A percentile compares a stretch with the other conserved stretches of the same genome.
Evolutionary conservation across 2,888 invertebrate genomes (phyloP).

Genomic region (Tipula confusa): DNA sequence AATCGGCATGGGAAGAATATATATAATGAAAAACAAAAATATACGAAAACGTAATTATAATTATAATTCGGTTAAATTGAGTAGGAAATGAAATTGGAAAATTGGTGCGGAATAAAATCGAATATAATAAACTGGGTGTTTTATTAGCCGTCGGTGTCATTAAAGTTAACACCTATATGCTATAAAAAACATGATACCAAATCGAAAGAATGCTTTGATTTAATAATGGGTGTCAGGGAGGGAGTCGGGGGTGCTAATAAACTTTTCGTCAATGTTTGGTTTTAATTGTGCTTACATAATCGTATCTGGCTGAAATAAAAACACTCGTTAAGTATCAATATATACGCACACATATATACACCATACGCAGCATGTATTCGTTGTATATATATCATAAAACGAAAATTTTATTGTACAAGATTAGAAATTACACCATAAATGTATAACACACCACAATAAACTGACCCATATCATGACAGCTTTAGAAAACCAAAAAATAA

Average conservation of each 20-base stretch:
- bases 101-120: not conserved
- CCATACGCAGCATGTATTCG: not conserved
- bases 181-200: not conserved
- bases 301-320: not conserved
- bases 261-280: not conserved
- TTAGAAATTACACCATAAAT: not conserved
- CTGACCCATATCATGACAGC: not conserved
- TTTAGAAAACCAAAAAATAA: not conserved
- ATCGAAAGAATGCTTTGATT: not conserved
- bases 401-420: not conserved
- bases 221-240: not conserved
- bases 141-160: slow-evolving; percentile 3
- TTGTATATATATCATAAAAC: not conserved
- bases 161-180: not conserved
- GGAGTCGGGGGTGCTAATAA: not conserved
- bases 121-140: slow-evolving; percentile 25
- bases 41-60: slow-evolving; percentile 6
- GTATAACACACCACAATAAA: not conserved
- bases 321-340: not conserved
- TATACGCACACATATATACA: not conserved
- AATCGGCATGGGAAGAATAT: not conserved
- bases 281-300: not conserved
- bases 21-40: not conserved
- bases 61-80: slow-evolving; percentile 25
- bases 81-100: slow-evolving; percentile 1